Base-by-base conservation (phyloP, 2,113 vertebrate species). In the Canis aureus region DNA sequence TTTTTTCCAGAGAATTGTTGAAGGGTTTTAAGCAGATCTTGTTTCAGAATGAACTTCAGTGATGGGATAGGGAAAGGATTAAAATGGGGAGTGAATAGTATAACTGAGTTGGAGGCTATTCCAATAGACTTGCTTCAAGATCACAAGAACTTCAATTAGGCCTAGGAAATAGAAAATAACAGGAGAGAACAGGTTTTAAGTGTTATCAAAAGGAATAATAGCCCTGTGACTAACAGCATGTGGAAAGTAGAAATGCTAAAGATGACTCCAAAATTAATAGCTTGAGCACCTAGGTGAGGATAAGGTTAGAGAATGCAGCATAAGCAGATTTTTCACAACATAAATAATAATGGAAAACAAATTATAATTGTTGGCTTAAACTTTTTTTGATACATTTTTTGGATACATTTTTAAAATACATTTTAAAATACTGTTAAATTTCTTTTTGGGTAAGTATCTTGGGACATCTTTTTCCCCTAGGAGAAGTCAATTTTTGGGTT, bases 161-260 rank as follows among this genome's bases (percentile, higher is more conserved):
- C 11, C 51, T 80, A 4, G 73, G 67, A 78, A 69, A 80, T 53
- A 55, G 32, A 67, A 62, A 79, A 38, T 38, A 66, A 79, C 25
- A 92, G 78, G 93, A 82, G 49, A 53, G 16, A 89, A 90, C 43
- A 95, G 83, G 57, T 62, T 95, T 69, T 38, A 62, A 79, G 53
- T 80, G 53, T 81, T 93, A 93, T 85, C 89, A 59, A 25, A 84
- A 85, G 55, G 88, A 96, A 91, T 57, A 43, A 59, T 5, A 81
- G 35, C 25, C 27, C 59, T 67, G 35, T 60, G 95, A 91, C 88
- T 91, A 69, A 93, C 10, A 92, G 66, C 62, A 43, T 76, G 25
- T 85, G n/a, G 67, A 79, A 76, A 80, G n/a, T 66, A 9, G 60
- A 79, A 59, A n/a, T 69, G 79, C 62, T 19, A 83, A 64, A 6